Evolutionary conservation across 2,113 vertebrate species (phyloP).

Genomic region (Cnemophilus loriae): DNA sequence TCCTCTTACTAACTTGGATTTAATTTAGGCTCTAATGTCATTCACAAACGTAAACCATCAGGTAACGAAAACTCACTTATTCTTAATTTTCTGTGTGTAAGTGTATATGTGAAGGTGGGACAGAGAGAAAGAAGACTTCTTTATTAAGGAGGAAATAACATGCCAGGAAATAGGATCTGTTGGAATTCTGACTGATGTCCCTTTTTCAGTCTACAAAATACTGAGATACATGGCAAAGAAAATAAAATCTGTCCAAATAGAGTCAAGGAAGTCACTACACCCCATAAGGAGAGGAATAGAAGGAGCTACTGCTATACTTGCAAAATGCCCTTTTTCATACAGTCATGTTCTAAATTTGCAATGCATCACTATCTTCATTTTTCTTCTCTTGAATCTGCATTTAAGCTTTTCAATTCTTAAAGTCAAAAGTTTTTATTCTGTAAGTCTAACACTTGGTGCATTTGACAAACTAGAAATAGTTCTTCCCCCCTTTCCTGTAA

Average conservation of each 20-base stretch:
- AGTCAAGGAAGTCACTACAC: neutral
- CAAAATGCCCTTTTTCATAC: neutral
- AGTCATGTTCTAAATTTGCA: neutral
- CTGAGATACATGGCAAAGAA: neutral
- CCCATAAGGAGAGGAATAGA: neutral
- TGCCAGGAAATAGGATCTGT: neutral
- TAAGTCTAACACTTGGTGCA: neutral
- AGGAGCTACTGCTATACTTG: neutral
- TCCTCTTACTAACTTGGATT: neutral
- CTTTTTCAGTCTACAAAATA: neutral
- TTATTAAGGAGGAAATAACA: neutral
- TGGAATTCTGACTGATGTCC: neutral
- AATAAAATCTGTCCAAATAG: neutral
- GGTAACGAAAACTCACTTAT: neutral
- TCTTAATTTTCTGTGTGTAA: neutral
- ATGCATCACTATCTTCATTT: neutral
- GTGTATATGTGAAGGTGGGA: neutral
- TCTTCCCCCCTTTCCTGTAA: neutral
- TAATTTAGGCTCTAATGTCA: neutral
- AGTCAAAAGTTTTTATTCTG: neutral
- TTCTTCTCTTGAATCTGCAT: neutral
- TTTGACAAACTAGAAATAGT: neutral
- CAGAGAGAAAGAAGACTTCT: neutral
- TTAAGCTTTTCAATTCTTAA: neutral
- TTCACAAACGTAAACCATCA: neutral